Percentiles rank a stretch among this genome's conserved stretches.
Conservation (phyloP, 2,797 vertebrate genomes). For the Lagorchestes hirsutus region DNA sequence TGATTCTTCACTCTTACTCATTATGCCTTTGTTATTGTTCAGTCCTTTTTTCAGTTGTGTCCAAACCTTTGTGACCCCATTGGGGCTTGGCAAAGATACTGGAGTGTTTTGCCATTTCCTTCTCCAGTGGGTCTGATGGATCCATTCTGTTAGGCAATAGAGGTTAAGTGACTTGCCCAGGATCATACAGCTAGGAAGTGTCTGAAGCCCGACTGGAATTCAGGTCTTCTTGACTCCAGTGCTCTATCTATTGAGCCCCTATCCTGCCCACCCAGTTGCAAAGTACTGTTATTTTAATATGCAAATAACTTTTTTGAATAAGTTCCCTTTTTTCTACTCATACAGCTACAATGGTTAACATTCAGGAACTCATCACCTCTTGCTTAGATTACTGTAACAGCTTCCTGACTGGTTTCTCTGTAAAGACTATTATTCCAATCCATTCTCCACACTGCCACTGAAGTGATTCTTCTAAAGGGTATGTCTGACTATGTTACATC, state of each 20-base stretch:
- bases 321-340: background rate
- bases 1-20: background rate
- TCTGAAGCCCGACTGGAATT: too few relatives aligned
- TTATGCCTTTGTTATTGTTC: too few relatives aligned
- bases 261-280: background rate
- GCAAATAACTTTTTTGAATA: background rate
- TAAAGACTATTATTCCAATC: background rate
- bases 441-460: background rate
- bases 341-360: background rate
- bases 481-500: background rate
- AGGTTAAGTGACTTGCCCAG: too few relatives aligned
- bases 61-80: too few relatives aligned
- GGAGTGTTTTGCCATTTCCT: too few relatives aligned
- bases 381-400: background rate
- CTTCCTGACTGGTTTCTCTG: background rate
- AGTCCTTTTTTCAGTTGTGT: too few relatives aligned
- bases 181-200: too few relatives aligned
- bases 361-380: background rate
- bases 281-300: background rate
- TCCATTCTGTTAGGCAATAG: too few relatives aligned
- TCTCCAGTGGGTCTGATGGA: too few relatives aligned
- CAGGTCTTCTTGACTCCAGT: too few relatives aligned
- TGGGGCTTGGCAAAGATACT: too few relatives aligned
- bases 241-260: too few relatives aligned
- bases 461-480: background rate